Base-by-base conservation (phyloP, 2,888 invertebrate species). In the Strigamia maritima region DNA sequence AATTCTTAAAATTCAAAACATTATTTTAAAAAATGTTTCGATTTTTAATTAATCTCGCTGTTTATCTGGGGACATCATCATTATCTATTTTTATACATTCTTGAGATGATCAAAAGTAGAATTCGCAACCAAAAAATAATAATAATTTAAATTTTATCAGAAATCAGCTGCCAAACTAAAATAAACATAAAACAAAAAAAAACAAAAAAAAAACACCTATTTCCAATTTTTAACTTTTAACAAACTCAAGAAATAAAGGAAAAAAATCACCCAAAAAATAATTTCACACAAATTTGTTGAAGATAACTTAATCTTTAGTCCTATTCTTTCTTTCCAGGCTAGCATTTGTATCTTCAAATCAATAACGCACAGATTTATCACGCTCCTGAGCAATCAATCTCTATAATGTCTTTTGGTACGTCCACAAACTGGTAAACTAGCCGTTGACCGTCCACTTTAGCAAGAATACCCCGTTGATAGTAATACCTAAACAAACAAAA, bases 351-450 rank as follows among this genome's bases (percentile, higher is more conserved):
- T 40, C 40, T 40, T 40, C 40, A 40, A n/a, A 40, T 40, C 40
- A 40, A 40, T 16, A 16, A 40, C 40, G 40, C 10, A 40, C 40
- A 40, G 40, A 40, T 40, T 76, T 44, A 79, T 90, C 91, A 94
- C 90, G 93, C 93, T 82, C 93, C 92, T 86, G 93, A 93, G 88
- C 97, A 97, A 89, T 97, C 97, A 85, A 97, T 97, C 90, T 97
- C 97, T 82, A 97, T 91, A 85, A 97, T 97, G 88, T 97, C 96
- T 90, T 97, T 97, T 85, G 98, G 98, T 86, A 99, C 97, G 88
- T 98, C 98, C 82, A 98, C 98, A 89, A 99, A 99, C 89, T 98
- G 98, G 89, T 99, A 99, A 81, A 99, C 99, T 84, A 99, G 90
- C 83, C 99, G 90, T 88, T 99, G 99, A 26, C 99, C 99, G 88